Evolutionary conservation across 2,797 vertebrate species (phyloP), one percentile per base, ranked within the genome.

Genomic region (Diglossa cyanea): DNA sequence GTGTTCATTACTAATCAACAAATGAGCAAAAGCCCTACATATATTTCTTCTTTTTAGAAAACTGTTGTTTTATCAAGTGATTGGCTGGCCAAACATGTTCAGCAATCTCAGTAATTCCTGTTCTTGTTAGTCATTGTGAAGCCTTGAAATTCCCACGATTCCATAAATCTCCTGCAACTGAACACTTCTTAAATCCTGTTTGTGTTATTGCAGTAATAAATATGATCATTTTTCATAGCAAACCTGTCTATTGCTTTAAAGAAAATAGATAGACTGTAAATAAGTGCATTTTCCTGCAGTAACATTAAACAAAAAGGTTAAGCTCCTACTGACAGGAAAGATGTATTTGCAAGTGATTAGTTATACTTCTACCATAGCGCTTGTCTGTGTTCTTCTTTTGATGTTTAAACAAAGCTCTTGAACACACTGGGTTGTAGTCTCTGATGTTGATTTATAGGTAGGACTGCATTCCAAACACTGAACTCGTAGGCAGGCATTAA

Each of bases 311-410:
- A 97, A 97, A 98, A 97, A 98, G 98, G 98, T 98, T 98, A 98
- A 98, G 97, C 97, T 97, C 98, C 97, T 91, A 97, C 98, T 98
- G 98, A 98, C 96, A 98, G 96, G 86, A 98, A 98, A 98, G 97
- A 98, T 98, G 98, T 98, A 97, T 98, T 98, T 98, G 98, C 98
- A 98, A 98, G 97, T 98, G 98, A 98, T 98, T 98, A 98, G 98
- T 97, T 98, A 97, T 97, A 98, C 98, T 98, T 98, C 97, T 98
- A 97, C 97, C 97, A 96, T 95, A 96, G 93, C 2, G 61, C 94
- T 97, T 97, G 97, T 92, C 98, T 98, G 94, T 97, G 97, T 97
- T 98, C 97, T 98, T 77, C 81, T 95, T 98, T 98, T 98, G 98
- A 98, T 98, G 98, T 98, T 97, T 97, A 98, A 98, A 98, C 98